Base-by-base conservation (phyloP, 1,140 invertebrate genomes). In the Tetramorium simillimum region DNA sequence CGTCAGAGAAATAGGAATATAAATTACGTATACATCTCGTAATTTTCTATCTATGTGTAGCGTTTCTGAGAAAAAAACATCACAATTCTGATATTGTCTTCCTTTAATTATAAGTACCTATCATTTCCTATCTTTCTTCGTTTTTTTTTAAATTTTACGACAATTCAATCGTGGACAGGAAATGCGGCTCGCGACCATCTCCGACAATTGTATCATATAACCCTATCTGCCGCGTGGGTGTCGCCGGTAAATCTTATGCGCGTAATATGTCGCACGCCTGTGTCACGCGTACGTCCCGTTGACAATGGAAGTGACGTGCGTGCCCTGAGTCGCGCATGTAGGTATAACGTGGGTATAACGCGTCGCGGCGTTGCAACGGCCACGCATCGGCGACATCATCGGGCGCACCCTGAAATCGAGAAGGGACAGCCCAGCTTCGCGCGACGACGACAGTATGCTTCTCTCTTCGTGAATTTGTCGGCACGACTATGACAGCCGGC, bases 191-290 rank as follows among this genome's bases (percentile, higher is more conserved):
- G 62, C 46, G n/a, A 18, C 37, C 46, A 43, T 56, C 49, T 56
- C 43, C 21, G 28, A 46, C 56, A 78, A 80, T 76, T 43, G 56
- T 62, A 78, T 77, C 56, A 14, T 60, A 4, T 46, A 89, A 91
- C 85, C 85, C 92, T n/a, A 93, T 93, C 92, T 92, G 90, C 91
- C 88, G 88, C 86, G 93, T 93, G 90, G 92, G 92, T 92, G 92
- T 93, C 91, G 72, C 88, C 90, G 85, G 62, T 92, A 93, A 93
- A 93, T 93, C 93, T 92, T 75, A 82, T 73, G 85, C 62, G 86
- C 82, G 80, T 88, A 89, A 91, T 92, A 89, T 90, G 92, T 92
- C 91, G 89, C 89, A 90, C 90, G 91, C 89, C 86, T 91, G 75
- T 92, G 91, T 92, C 91, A 86, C 88, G 87, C 89, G 88, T 85